phyloP scores from a whole-genome alignment of 2,888 invertebrate species.

The Drosophila mimica region DNA sequence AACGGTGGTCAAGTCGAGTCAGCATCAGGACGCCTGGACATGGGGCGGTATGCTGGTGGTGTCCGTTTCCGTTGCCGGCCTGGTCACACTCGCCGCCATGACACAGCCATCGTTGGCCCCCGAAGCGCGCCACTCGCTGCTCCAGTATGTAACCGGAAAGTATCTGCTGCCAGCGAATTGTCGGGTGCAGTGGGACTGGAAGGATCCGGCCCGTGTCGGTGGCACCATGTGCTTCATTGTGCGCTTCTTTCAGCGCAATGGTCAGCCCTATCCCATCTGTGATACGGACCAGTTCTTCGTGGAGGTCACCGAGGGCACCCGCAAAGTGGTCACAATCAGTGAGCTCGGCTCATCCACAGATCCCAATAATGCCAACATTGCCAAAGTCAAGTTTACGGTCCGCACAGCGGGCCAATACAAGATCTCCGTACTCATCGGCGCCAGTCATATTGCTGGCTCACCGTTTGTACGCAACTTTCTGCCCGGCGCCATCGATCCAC shows the following conservation, averaged over 20 bases:
- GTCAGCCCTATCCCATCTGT: conserved; percentile 97
- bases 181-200: conserved; percentile 93
- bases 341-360: conserved; percentile 95
- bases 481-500: conserved; percentile 93
- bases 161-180: conserved; percentile 95
- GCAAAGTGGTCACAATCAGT: conserved; percentile 92
- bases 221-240: conserved; percentile 96
- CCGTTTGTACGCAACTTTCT: conserved; percentile 93
- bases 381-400: conserved; percentile 96
- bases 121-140: conserved; percentile 94
- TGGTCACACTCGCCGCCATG: conserved; percentile 95
- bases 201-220: conserved; percentile 94
- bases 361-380: conserved; percentile 93
- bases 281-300: conserved; percentile 96
- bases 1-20: conserved; percentile 93
- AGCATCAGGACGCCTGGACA: conserved; percentile 95
- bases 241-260: conserved; percentile 95
- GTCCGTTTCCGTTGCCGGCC: conserved; percentile 94
- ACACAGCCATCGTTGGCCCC: conserved; percentile 95
- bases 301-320: conserved; percentile 93
- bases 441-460: conserved; percentile 92
- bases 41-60: conserved; percentile 97
- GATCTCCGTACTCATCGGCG: conserved; percentile 93
- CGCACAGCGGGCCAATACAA: conserved; percentile 95
- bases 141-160: conserved; percentile 96